These are phyloP conservation scores for Macquaria ambigua DNA, from an alignment of 2,113 vertebrate genomes.

Conservation along the genomic window DNA sequence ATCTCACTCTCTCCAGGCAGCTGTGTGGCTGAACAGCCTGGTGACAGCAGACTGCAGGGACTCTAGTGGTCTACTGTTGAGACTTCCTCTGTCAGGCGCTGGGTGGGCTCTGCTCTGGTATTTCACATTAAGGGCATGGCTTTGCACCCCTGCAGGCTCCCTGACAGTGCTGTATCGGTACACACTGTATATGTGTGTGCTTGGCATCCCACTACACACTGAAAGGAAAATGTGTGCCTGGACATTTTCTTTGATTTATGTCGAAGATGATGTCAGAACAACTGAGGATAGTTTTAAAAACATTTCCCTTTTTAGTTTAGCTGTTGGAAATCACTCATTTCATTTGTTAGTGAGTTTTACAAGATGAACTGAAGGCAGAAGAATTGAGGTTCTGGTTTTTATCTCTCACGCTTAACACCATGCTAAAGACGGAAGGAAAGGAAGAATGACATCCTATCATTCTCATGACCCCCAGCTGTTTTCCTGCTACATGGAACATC, in stretches of 20 bases:
- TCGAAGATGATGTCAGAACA: neutral
- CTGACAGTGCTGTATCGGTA: slow-evolving; percentile 42
- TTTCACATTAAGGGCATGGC: slow-evolving; percentile 75
- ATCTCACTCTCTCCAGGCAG: slow-evolving; percentile 68
- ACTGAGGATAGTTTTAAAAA: slow-evolving; percentile 1
- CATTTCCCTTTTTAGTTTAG: neutral
- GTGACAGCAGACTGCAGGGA: slow-evolving; percentile 68
- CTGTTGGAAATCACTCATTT: neutral
- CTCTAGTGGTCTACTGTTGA: slow-evolving; percentile 35
- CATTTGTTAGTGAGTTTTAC: neutral
- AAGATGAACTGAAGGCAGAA: neutral
- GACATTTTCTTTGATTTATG: neutral
- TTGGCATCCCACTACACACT: neutral
- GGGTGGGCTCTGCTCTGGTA: slow-evolving; percentile 74
- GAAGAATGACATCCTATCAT: slow-evolving; percentile 52
- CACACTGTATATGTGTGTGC: slow-evolving; percentile 3
- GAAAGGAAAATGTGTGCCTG: neutral
- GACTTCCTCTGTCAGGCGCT: slow-evolving; percentile 63
- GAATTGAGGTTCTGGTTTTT: neutral
- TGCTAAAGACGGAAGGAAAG: slow-evolving; percentile 45
- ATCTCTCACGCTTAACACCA: neutral
- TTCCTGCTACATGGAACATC: slow-evolving; percentile 58
- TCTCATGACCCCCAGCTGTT: slow-evolving; percentile 58
- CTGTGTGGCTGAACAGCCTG: slow-evolving; percentile 48
- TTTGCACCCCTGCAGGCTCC: slow-evolving; percentile 39